Base-by-base conservation (phyloP, 1,140 invertebrate species). In the Hycleus cichorii region DNA sequence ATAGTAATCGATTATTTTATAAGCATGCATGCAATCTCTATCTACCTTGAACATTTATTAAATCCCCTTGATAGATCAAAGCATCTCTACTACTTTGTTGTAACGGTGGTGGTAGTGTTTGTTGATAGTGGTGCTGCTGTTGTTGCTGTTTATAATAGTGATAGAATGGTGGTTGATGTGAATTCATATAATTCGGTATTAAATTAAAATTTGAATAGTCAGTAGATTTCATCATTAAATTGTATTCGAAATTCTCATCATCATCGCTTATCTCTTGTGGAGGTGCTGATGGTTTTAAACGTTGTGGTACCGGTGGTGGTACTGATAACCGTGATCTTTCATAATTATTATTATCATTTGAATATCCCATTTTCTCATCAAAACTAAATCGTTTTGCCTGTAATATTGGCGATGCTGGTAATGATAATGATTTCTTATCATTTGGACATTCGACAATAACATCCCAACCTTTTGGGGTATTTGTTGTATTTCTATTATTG, bases 391-490 rank as follows among this genome's bases (percentile, higher is more conserved):
- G 40, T n/a, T 42, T 42, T 10, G 40, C 10, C 1, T 10, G 40
- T 42, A 11, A 42, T 42, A 11, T 11, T 7, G 40, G 11, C 11
- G 40, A 49, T 39, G 2, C 39, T 45, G n/a, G 48, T 26, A 9
- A 39, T 50, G 11, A 32, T 27, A 5, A 48, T 49, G 56, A 40
- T 40, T 53, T 39, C 18, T 45, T 45, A 12, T 39, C 47, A 26
- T 62, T 51, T 8, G 44, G 48, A 10, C 54, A 48, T 27, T 67
- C 63, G 6, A 67, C 61, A 26, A 64, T 56, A 10, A 67, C 63
- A 56, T 67, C 65, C 65, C 65, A 67, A 25, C 63, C 63, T 55
- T 64, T 64, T 2, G 60, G 58, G 11, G 49, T 46, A 9, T 44
- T 47, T 39, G 9, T 49, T 32, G 32, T 4, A 32, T 32, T 32